Evolutionary conservation across 64 coral and sea anemone species (phyloP).

Genomic region (Astreopora myriophthalma): DNA sequence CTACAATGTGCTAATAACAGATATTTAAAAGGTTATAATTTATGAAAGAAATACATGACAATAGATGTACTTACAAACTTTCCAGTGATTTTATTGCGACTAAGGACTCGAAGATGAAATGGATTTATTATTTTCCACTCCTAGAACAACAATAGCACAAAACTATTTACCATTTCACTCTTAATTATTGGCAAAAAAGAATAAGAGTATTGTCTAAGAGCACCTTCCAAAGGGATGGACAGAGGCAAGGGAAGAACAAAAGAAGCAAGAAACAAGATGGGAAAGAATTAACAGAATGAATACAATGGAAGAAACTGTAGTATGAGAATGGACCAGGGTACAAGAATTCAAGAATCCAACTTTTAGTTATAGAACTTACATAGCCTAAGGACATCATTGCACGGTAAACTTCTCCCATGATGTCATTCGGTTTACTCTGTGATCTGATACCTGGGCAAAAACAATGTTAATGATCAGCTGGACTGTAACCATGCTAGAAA

Average conservation of each 20-base stretch:
- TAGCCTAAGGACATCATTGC: constrained; percentile 95
- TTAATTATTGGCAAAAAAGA: too few species aligned
- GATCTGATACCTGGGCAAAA: constrained; percentile 79
- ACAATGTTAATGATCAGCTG: neutral
- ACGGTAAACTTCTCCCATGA: constrained; percentile 97
- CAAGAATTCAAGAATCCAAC: too few species aligned
- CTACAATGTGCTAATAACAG: too few species aligned
- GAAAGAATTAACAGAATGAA: too few species aligned
- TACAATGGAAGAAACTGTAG: neutral
- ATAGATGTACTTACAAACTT: constrained; percentile 79
- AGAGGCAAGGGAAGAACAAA: too few species aligned
- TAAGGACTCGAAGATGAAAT: constrained; percentile 84
- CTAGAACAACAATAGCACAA: neutral
- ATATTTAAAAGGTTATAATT: too few species aligned
- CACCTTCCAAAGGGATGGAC: too few species aligned
- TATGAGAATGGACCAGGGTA: too few species aligned
- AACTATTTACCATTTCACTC: too few species aligned
- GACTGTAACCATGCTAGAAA: neutral
- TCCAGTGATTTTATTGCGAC: constrained; percentile 75
- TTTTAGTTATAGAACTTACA: constrained; percentile 62
- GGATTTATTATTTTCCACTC: constrained; percentile 99
- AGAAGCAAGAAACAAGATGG: too few species aligned
- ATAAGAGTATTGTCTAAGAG: too few species aligned
- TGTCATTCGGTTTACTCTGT: constrained; percentile 98
- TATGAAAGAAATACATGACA: neutral